Base-by-base conservation (phyloP, 92 coral and sea anemone genomes). In the Plumapathes pennacea region DNA sequence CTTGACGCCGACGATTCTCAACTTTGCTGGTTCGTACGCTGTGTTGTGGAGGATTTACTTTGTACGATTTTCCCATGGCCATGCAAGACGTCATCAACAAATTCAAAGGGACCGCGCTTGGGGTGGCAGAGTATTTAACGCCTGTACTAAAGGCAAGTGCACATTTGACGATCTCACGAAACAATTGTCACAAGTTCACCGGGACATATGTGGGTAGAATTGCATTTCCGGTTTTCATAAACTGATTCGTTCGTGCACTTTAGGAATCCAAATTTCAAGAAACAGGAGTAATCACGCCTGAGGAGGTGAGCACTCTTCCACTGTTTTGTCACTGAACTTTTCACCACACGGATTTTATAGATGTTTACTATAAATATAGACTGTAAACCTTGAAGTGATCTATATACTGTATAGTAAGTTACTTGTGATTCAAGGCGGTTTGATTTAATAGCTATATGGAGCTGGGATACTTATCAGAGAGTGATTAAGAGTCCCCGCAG, bases 251-350 rank as follows among this genome's bases (percentile, higher is more conserved):
- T 10, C 40, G 15, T 43, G 7, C 25, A 21, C 32, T 4, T 42
- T 29, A 94, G 99, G 99, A 94, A 67, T 94, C 99, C 6, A 94
- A 94, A 57, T 94, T 94, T 71, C 88, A 94, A 50, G 99, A 94
- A 72, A 94, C 99, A 37, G 99, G 99, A 28, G 99, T 94, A 17
- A 94, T 94, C 21, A 94, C 99, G 11, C 99, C 99, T 2, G 99
- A 94, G 27, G 99, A 94, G 77, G 99, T 94, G 38, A 32, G 91
- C 40, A 4, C 24, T 5, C 20, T 11, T 7, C 1, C 33, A 30
- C 27, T 26, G 38, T 48, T n/a, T 56, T 10, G 32, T n/a, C 23
- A 32, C 55, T 25, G 13, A 23, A 40, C 26, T 20, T 58, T 37
- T 28, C 51, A 15, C n/a, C n/a, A n/a, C n/a, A n/a, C n/a, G n/a